Evolutionary conservation across 2,113 vertebrate species (phyloP).

Genomic region (Phycodurus eques): DNA sequence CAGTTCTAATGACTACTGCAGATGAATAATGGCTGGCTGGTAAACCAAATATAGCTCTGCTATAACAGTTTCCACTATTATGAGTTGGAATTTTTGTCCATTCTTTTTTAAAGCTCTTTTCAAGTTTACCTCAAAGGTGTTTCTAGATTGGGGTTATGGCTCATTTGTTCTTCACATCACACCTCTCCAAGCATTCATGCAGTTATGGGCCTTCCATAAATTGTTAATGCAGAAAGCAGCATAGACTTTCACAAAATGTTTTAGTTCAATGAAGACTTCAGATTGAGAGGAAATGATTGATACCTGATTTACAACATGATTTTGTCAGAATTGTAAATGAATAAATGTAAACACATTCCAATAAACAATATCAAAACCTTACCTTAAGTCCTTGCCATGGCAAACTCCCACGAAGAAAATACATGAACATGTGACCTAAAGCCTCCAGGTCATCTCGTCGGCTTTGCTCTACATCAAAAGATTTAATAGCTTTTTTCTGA

Average conservation of each 20-base stretch:
- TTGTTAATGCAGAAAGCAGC: neutral
- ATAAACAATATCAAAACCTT: conserved; percentile 15
- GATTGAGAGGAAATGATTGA: neutral
- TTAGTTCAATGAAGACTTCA: neutral
- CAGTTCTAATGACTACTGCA: neutral
- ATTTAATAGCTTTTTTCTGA: conserved; percentile 32
- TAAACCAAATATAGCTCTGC: neutral
- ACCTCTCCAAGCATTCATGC: neutral
- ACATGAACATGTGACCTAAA: conserved; percentile 99
- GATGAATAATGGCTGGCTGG: neutral
- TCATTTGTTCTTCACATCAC: neutral
- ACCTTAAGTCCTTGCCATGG: conserved; percentile 99
- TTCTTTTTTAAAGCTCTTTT: neutral
- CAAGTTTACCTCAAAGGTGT: neutral
- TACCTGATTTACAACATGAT: neutral
- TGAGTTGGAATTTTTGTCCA: neutral
- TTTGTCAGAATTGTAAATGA: neutral
- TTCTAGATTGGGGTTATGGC: neutral
- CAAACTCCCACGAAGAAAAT: conserved; percentile 97
- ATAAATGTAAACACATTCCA: neutral
- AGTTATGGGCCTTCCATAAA: neutral
- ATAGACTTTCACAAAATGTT: neutral
- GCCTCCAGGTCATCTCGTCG: conserved; percentile 97
- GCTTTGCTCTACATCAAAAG: conserved; percentile 86
- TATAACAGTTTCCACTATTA: neutral